Evolutionary conservation across 2,888 invertebrate species (phyloP).

Genomic region (Eristalis arbustorum): DNA sequence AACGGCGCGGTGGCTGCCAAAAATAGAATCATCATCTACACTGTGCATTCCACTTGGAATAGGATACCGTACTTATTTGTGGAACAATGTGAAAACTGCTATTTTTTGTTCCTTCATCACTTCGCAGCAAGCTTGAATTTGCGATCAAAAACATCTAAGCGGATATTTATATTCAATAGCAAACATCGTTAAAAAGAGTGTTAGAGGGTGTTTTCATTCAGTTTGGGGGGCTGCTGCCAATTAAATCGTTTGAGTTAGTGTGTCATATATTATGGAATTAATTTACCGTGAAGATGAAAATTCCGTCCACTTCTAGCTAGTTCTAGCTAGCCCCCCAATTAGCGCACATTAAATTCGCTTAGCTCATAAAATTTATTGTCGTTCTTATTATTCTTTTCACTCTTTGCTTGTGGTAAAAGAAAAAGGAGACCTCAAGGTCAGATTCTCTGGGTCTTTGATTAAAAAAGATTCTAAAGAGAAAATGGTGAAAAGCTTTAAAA

Average conservation of each 20-base stretch:
- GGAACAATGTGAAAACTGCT: background rate
- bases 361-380: background rate
- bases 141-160: background rate
- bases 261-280: background rate
- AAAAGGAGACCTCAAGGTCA: background rate
- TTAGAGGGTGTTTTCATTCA: background rate
- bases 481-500: background rate
- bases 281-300: background rate
- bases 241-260: background rate
- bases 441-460: background rate
- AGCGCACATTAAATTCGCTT: background rate
- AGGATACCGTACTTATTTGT: background rate
- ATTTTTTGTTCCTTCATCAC: background rate
- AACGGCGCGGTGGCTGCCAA: slow-evolving; percentile 57
- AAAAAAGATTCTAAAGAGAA: background rate
- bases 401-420: background rate
- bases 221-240: background rate
- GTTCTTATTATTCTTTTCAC: background rate
- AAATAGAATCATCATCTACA: slow-evolving; percentile 36
- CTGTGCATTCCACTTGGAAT: slow-evolving; percentile 43
- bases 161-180: background rate
- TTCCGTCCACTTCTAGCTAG: background rate
- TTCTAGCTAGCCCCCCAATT: background rate
- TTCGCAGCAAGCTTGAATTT: background rate
- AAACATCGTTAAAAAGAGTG: background rate